Conservation (phyloP, 2,113 vertebrate species). For the Peromyscus californicus region DNA sequence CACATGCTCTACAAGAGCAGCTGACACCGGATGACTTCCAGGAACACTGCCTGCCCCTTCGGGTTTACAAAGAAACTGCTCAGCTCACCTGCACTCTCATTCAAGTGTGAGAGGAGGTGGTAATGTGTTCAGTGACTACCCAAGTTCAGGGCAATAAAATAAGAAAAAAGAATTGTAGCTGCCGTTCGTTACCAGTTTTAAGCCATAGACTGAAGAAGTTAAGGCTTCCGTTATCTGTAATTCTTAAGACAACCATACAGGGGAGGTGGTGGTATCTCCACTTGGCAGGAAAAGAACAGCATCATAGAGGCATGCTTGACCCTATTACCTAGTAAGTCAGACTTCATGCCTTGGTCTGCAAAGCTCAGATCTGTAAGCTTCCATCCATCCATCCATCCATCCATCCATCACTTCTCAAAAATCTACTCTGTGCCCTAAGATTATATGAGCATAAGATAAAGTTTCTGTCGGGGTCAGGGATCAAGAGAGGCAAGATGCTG, state of each 20-base stretch:
- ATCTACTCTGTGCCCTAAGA: neutral
- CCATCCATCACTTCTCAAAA: neutral
- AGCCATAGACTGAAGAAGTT: neutral
- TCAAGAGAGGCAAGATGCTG: neutral
- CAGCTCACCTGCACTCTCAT: neutral
- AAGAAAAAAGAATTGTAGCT: neutral
- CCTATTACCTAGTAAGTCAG: neutral
- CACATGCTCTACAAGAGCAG: neutral
- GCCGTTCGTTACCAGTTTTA: neutral
- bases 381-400: neutral
- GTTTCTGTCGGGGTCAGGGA: neutral
- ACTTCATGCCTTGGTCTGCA: neutral
- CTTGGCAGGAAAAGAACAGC: neutral
- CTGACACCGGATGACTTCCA: neutral
- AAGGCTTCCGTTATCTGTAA: neutral
- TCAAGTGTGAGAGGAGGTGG: constrained; percentile 8
- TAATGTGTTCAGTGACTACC: neutral
- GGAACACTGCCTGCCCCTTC: neutral
- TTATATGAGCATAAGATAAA: neutral
- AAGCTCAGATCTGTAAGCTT: constrained; percentile 10
- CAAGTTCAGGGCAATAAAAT: constrained; percentile 22
- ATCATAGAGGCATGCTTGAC: neutral
- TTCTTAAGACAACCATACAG: neutral
- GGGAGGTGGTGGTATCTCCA: neutral
- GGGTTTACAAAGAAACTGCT: constrained; percentile 2